phyloP scores from a whole-genome alignment of 2,113 vertebrate species.

The Nyctibius bracteatus region DNA sequence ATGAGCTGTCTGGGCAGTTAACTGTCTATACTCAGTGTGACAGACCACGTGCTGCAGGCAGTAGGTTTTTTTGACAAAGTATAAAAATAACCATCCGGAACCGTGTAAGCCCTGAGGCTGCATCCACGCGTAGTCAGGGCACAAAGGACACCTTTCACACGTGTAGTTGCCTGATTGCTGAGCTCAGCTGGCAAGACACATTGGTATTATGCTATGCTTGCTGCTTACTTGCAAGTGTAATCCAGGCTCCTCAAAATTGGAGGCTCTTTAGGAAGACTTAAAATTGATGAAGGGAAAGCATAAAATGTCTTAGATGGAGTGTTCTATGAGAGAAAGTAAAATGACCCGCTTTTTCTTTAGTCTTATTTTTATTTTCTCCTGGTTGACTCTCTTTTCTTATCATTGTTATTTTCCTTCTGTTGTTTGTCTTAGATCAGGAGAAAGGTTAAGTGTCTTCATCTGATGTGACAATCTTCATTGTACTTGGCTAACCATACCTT shows the following conservation, averaged over 20 bases:
- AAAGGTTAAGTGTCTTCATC: neutral
- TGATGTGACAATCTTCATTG: neutral
- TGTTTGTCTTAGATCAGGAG: neutral
- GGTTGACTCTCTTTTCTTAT: neutral
- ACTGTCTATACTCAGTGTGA: neutral
- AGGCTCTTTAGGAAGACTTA: neutral
- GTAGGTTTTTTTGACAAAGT: neutral
- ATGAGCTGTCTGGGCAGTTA: neutral
- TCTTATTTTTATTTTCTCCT: neutral
- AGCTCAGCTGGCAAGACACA: neutral
- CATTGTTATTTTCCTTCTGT: neutral
- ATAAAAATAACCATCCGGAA: neutral
- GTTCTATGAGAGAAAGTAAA: neutral
- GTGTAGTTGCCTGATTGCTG: neutral
- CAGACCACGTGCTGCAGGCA: neutral
- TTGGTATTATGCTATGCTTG: neutral
- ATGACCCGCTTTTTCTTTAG: neutral
- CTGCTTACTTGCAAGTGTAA: neutral
- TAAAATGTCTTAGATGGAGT: neutral
- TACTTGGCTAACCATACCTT: neutral
- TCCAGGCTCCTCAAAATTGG: neutral
- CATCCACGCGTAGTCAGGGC: neutral
- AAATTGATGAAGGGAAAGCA: neutral
- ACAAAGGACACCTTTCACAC: rapidly evolving
- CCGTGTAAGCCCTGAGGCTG: rapidly evolving